Base-by-base conservation (phyloP, 2,113 vertebrate species). In the Dasyprocta punctata region DNA sequence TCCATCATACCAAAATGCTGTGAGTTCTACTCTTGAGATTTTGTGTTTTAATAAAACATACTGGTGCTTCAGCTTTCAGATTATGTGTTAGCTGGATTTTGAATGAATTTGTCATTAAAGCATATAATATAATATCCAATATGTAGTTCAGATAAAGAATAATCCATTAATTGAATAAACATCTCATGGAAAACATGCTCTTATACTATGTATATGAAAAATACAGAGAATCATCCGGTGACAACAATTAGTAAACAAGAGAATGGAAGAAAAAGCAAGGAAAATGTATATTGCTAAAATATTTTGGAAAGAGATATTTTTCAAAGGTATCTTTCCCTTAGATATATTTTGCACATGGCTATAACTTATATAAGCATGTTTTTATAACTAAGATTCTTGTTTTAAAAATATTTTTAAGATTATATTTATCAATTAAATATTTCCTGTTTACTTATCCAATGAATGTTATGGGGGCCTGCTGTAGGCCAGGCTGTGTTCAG, bases 241-340 rank as follows among this genome's bases (percentile, higher is more conserved):
- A 86, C n/a, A 85, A 49, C 89, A 95, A 88, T 77, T 49, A 81
- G 26, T 86, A 75, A 85, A 41, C 30, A 41, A 89, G 38, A 78
- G 75, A 80, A 83, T 19, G 33, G 16, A 8, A 3, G 11, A 6
- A 56, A 19, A 54, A 33, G 1, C 20, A 93, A 44, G 73, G 61
- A 69, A 94, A 75, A 71, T 30, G 3, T 28, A n/a, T n/a, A 73
- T 67, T 49, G 14, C 44, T 88, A 22, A 85, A 63, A 92, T 12
- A 33, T 86, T 94, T 41, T 69, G 41, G 56, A 63, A 44, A 77
- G 71, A 77, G 14, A 52, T 19, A 61, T 9, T 38, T 95, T 96
- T 86, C 2, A 63, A 84, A 71, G 75, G 3, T 81, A 65, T n/a
- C 26, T 80, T 58, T 22, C 36, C 14, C 10, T 30, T 36, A 0